phyloP scores from a whole-genome alignment of 1,140 invertebrate species.

The Atopsyche davidsoni region DNA sequence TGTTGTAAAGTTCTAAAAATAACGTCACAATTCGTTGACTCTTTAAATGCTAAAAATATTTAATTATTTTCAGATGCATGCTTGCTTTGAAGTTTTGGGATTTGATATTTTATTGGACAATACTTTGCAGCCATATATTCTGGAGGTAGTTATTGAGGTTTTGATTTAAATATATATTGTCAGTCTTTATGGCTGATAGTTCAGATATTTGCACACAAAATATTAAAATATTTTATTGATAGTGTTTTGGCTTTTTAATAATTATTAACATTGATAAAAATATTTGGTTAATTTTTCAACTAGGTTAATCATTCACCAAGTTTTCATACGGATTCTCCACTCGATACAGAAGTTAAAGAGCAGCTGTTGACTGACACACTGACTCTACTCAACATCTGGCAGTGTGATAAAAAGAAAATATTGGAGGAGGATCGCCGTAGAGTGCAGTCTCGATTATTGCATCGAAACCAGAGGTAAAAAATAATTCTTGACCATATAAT shows the following conservation, averaged over 20 bases:
- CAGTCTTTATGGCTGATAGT: too few relatives aligned
- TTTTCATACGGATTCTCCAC: constrained; percentile 76
- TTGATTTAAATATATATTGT: constrained; percentile 3
- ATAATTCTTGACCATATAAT: too few relatives aligned
- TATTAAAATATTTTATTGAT: too few relatives aligned
- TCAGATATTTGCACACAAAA: too few relatives aligned
- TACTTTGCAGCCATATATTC: constrained; percentile 75
- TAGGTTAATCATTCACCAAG: constrained; percentile 87
- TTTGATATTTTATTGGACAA: constrained; percentile 83
- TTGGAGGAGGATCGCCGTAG: constrained; percentile 65
- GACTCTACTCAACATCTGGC: constrained; percentile 72
- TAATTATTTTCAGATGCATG: constrained; percentile 51
- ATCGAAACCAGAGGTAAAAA: constrained; percentile 40
- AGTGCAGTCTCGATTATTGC: constrained; percentile 58
- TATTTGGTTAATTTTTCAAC: constrained; percentile 4
- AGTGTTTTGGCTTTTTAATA: too few relatives aligned
- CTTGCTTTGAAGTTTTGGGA: constrained; percentile 85
- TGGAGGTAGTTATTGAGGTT: constrained; percentile 58
- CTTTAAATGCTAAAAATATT: constrained; percentile 4
- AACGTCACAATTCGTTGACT: not conserved
- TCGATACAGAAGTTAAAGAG: constrained; percentile 82
- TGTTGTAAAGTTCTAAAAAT: too few relatives aligned
- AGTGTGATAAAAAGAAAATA: constrained; percentile 70
- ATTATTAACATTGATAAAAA: too few relatives aligned
- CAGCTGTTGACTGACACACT: constrained; percentile 76